Evolutionary conservation across 2,113 vertebrate genomes (phyloP).

Genomic region (Eurystomus gularis): DNA sequence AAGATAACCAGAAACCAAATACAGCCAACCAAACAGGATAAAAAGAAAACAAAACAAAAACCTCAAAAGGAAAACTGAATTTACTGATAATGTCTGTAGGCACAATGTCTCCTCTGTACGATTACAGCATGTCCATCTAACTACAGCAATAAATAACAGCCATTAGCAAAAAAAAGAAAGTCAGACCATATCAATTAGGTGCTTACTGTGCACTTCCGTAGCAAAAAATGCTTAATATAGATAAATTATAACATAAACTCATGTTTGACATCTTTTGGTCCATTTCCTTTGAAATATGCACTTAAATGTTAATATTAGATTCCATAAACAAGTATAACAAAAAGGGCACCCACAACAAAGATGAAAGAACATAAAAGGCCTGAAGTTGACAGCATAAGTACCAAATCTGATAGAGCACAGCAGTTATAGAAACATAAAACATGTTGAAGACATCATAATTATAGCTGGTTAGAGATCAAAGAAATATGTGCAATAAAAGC

Average conservation of each 20-base stretch:
- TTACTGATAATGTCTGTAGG: not conserved
- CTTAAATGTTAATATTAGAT: conserved; percentile 53
- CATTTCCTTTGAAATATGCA: conserved; percentile 28
- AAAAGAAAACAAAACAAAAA: not conserved
- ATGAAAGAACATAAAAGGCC: conserved; percentile 62
- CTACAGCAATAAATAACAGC: not conserved
- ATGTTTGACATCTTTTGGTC: conserved; percentile 44
- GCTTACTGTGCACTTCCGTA: not conserved
- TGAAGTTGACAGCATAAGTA: conserved; percentile 59
- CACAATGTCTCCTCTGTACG: not conserved
- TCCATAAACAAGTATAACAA: conserved; percentile 33
- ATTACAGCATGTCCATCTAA: not conserved
- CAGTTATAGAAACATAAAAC: conserved; percentile 61
- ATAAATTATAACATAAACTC: not conserved
- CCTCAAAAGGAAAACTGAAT: not conserved
- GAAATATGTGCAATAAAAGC: conserved; percentile 41
- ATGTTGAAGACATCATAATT: conserved; percentile 65
- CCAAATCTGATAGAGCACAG: conserved; percentile 30
- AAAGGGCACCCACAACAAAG: not conserved
- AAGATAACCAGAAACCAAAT: not conserved
- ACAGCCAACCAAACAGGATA: not conserved
- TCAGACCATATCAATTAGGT: not conserved
- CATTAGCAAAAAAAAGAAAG: not conserved
- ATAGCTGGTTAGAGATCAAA: conserved; percentile 66
- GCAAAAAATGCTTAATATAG: not conserved